Evolutionary conservation across 2,888 invertebrate genomes (phyloP), one percentile per base, ranked within the genome.

Genomic region (Erpobdella octoculata): DNA sequence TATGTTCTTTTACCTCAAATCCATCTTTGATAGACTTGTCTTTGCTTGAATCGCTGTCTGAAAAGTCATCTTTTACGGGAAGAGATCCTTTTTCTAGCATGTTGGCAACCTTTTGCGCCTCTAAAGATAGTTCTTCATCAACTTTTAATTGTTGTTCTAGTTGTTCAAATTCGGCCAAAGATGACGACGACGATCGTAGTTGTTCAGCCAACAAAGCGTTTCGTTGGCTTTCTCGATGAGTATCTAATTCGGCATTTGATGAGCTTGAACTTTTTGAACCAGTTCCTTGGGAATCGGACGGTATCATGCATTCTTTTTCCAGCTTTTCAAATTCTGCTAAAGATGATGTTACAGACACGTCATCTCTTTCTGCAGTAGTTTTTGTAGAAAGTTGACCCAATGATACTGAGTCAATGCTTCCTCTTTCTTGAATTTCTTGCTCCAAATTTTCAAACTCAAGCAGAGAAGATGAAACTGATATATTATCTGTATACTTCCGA

Each of bases 341-440:
- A 15, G 82, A 86, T 9, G 94, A 94, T 75, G 90, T 92, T 83
- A 93, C 89, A 0, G 94, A 94, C 61, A 92, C 87, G 80, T 93
- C 92, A 80, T 95, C 94, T 58, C 61, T 71, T 31, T 74, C 73
- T 9, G 25, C 31, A 15, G 12, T 31, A 6, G 35, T 37, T 18
- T 35, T 35, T 36, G 41, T 28, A n/a, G 59, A 66, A 3, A 68
- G 38, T n/a, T 31, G 25, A 15, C 38, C 37, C 6, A 69, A 31
- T 15, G 75, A 53, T 15, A 73, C 38, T 9, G 74, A 74, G 12
- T 74, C 74, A 25, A 59, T 25, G 58, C 76, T 76, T n/a, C 72
- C 61, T 65, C 72, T 74, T 21, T 75, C 76, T n/a, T 62, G 62
- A 0, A 77, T 62, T 71, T 75, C 75, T 61, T 41, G 72, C 71